These are phyloP conservation scores for Hypomecis atomaria DNA, from an alignment of 2,888 invertebrate species.

Conservation along the genomic window DNA sequence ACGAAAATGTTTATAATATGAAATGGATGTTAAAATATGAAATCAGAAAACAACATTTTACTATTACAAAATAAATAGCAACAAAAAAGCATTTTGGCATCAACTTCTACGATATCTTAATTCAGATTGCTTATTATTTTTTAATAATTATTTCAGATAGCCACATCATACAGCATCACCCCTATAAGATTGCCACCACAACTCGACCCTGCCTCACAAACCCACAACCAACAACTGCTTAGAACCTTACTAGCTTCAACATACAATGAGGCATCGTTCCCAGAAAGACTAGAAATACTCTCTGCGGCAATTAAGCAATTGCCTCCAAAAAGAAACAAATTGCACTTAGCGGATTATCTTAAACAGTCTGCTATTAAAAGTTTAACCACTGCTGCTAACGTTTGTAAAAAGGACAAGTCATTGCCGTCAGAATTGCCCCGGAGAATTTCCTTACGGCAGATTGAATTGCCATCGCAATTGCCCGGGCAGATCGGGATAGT, in stretches of 20 bases:
- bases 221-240: constrained; percentile 27
- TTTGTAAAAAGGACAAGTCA: constrained; percentile 35
- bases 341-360: constrained; percentile 53
- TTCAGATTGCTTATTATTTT: too few relatives aligned
- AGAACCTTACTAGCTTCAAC: constrained; percentile 23
- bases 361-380: constrained; percentile 57
- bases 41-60: too few relatives aligned
- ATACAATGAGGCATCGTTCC: constrained; percentile 37
- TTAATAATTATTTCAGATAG: constrained; percentile 37
- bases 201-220: constrained; percentile 6
- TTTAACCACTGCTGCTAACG: constrained; percentile 50
- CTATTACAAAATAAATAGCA: too few relatives aligned
- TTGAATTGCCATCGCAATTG: constrained; percentile 3
- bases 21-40: too few relatives aligned
- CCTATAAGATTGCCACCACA: constrained; percentile 17
- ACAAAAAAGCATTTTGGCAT: too few relatives aligned
- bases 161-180: constrained; percentile 16
- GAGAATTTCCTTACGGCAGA: neutral
- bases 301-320: constrained; percentile 48
- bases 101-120: too few relatives aligned
- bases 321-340: constrained; percentile 44
- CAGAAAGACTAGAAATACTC: constrained; percentile 48
- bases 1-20: too few relatives aligned
- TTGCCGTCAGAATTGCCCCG: constrained; percentile 2
- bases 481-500: neutral